A percentile compares a stretch with the other conserved stretches of the same genome.
Conservation (phyloP, 2,113 vertebrate genomes). For the Burhinus oedicnemus region DNA sequence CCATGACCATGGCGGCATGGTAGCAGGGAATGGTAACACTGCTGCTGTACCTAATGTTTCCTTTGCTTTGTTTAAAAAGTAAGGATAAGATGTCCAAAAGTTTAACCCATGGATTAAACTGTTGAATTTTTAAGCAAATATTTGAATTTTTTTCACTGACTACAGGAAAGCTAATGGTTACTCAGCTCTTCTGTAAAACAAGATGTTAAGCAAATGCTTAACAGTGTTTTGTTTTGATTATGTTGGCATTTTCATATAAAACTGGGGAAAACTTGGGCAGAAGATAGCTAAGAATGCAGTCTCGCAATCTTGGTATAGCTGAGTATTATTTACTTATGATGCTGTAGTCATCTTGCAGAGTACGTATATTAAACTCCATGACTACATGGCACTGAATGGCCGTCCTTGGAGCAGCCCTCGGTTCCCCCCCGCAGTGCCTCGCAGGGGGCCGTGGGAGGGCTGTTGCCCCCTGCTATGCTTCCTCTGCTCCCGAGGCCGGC, state of each 20-base stretch:
- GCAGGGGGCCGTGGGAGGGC: neutral
- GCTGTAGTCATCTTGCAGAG: neutral
- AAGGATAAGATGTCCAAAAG: neutral
- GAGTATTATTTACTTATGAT: neutral
- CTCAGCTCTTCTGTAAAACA: neutral
- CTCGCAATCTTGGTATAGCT: neutral
- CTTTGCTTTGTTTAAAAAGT: neutral
- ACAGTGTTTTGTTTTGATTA: neutral
- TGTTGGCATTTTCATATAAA: neutral
- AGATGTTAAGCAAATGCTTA: neutral
- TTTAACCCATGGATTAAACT: neutral
- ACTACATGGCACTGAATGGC: fast-evolving
- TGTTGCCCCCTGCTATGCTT: neutral
- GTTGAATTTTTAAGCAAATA: neutral
- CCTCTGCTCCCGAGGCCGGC: neutral
- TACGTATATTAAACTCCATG: neutral
- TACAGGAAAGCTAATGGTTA: neutral
- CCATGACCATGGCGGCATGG: neutral
- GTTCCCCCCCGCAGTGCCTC: neutral
- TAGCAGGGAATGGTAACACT: neutral
- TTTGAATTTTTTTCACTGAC: neutral
- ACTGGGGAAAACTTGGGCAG: neutral
- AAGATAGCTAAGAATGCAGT: neutral
- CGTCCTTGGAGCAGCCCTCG: neutral
- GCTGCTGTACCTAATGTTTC: neutral